Evolutionary conservation across 2,113 vertebrate genomes (phyloP), one percentile per base, ranked within the genome.

Genomic region (Panurus biarmicus): DNA sequence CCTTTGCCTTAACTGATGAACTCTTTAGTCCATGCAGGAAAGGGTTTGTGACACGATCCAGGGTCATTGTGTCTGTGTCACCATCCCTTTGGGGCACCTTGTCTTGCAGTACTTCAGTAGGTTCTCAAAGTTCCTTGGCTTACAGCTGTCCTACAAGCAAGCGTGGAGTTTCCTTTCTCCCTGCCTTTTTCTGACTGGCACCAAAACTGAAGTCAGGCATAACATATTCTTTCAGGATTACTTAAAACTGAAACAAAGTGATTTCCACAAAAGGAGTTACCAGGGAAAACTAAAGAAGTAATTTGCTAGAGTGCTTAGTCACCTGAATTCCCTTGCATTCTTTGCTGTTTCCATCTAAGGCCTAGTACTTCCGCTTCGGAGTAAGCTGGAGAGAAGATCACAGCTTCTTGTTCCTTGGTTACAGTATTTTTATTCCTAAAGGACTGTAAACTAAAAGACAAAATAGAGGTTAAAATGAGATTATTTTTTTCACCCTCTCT

Each of bases 31-130:
- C 5, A 1, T 5, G 5, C 7, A 29, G 35, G 20, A 79, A 17
- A 76, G 13, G 25, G 6, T 69, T 42, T 36, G n/a, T 67, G 86
- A 21, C 38, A 53, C 0, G 0, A 38, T 25, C 24, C 11, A 14
- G 15, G 7, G 38, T 12, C 50, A 31, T 24, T 20, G 33, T 54
- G 12, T 36, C 25, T 20, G 2, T 35, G 21, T 45, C 76, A 45
- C 50, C 16, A 25, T 7, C 26, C 20, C 25, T 65, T 65, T 35
- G 61, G 24, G 33, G 9, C 15, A 35, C 20, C 48, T 54, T 38
- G 35, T 33, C 14, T 35, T 53, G 38, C 24, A 48, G 28, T 31
- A 35, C 24, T 29, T 12, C 21, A 7, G 20, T 14, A 29, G 60
- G 15, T 44, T 78, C 25, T 44, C 48, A 54, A 23, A 38, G 48